Evolutionary conservation across 2,797 vertebrate species (phyloP).

Genomic region (Galago senegalensis): DNA sequence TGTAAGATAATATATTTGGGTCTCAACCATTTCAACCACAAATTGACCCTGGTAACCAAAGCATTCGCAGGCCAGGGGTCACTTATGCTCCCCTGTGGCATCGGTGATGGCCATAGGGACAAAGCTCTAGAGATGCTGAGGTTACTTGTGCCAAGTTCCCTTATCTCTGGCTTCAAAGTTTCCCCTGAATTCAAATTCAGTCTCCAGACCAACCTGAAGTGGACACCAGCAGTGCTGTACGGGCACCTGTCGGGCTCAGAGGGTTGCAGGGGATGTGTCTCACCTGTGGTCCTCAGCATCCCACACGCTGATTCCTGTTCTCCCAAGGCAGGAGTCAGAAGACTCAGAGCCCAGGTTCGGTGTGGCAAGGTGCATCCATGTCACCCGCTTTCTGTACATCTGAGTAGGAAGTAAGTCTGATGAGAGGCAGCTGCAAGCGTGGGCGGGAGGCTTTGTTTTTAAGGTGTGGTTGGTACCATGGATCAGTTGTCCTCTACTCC

Average conservation of each 20-base stretch:
- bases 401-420: background rate
- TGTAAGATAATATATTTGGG: background rate
- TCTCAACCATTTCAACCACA: background rate
- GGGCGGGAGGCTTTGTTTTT: background rate
- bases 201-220: background rate
- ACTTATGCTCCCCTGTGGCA: accelerated
- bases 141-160: no score
- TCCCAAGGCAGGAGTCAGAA: background rate
- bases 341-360: background rate
- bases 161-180: background rate
- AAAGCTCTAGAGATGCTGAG: no score
- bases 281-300: background rate
- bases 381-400: accelerated
- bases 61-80: background rate
- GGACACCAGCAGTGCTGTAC: background rate
- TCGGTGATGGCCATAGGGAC: no score
- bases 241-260: accelerated
- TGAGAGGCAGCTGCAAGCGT: background rate
- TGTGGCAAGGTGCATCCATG: no score
- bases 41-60: background rate
- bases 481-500: background rate
- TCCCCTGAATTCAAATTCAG: background rate
- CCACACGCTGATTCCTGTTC: no score
- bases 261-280: accelerated
- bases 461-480: no score